A percentile compares a stretch with the other conserved stretches of the same genome.
Evolutionary conservation across 2,888 invertebrate species (phyloP).

Genomic region (Patella pellucida): DNA sequence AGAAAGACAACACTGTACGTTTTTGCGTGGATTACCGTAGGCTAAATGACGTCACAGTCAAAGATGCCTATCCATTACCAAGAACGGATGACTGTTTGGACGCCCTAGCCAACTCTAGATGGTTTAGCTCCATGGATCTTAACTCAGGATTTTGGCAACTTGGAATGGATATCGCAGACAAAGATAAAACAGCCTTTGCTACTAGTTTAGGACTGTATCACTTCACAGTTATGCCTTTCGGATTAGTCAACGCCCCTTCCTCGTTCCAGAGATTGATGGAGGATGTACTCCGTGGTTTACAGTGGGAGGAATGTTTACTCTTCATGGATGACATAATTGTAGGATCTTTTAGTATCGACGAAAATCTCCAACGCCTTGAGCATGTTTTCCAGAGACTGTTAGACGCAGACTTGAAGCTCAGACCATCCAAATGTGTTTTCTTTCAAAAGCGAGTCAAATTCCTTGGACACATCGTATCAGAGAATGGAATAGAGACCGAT

Average conservation of each 20-base stretch:
- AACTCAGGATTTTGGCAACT: conserved; percentile 21
- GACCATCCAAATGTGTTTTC: conserved; percentile 37
- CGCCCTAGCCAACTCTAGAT: conserved; percentile 18
- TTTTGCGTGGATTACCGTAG: conserved; percentile 33
- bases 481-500: conserved; percentile 33
- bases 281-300: conserved; percentile 31
- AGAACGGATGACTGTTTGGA: conserved; percentile 31
- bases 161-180: conserved; percentile 4
- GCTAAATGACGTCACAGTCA: conserved; percentile 28
- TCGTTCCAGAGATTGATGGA: conserved; percentile 46
- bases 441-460: conserved; percentile 28
- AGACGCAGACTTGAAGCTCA: conserved; percentile 34
- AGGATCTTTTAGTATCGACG: conserved; percentile 13
- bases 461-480: conserved; percentile 35
- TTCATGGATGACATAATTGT: conserved; percentile 43
- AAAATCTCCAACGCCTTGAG: conserved; percentile 25
- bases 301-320: conserved; percentile 29
- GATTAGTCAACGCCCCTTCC: conserved; percentile 38
- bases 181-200: conserved; percentile 3
- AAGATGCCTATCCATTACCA: conserved; percentile 27
- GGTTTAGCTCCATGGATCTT: conserved; percentile 21
- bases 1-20: conserved; percentile 25
- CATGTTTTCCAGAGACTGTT: conserved; percentile 30
- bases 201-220: background rate
- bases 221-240: conserved; percentile 36